Base-by-base conservation (phyloP, 2,113 vertebrate species). In the Cheilinus undulatus region DNA sequence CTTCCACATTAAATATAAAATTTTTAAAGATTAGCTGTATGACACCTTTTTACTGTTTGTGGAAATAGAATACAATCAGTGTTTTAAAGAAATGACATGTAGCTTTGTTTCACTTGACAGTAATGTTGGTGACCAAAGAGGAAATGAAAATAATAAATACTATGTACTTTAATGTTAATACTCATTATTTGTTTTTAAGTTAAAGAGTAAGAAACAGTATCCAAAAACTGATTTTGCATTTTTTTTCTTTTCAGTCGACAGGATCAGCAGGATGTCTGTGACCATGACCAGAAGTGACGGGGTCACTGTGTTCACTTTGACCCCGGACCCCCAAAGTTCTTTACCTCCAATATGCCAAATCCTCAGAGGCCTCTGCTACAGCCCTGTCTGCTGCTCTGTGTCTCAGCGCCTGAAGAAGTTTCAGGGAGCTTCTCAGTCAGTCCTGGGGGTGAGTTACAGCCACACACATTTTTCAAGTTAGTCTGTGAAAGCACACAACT, bases 271-370 rank as follows among this genome's bases (percentile, higher is more conserved):
- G 60, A 93, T 94, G 92, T 71, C 90, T 3, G 14, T 92, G 49
- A 76, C 65, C 7, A 0, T 92, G 40, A 75, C 66, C 23, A 83
- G 59, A 36, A 42, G 23, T 0, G 84, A 89, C 0, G 92, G 91
- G 12, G 63, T 92, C 85, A 88, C 89, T 0, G 76, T 92, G 24
- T 7, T 92, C 11, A 90, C 90, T 3, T 0, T 93, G 68, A 76
- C 22, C 51, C 59, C 88, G 27, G 75, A 92, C 81, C 27, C 72
- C 1, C 32, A 69, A 15, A 93, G 88, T 54, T 0, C 11, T 17
- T 90, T 62, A 11, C 90, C 92, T 11, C 76, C 83, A 1, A 9
- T 91, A 12, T 91, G 78, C 22, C 92, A 94, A 68, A 72, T 93
- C 48, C 7, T 92, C 24, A 74, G 64, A 22, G 15, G 15, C 3